Conservation (phyloP, 2,888 invertebrate genomes). For the Sinopyrophorus schimmeli region DNA sequence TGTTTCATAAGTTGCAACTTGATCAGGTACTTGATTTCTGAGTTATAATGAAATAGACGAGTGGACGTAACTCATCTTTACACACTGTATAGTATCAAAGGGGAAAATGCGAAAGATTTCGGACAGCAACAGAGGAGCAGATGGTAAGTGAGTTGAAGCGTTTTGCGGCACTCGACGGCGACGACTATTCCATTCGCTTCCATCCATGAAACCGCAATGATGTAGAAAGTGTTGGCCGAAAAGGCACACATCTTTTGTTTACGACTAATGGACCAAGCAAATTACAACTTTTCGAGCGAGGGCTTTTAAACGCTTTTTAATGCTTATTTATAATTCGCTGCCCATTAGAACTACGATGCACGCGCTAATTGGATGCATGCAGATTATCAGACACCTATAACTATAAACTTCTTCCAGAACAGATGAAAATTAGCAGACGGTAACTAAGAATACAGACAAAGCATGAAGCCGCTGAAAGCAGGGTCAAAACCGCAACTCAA, state of each 20-base stretch:
- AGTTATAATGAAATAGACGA: no score
- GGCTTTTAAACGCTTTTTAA: conserved; percentile 25
- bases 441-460: no score
- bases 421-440: no score
- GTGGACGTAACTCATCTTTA: no score
- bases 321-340: conserved; percentile 12
- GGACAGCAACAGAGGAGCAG: conserved; percentile 15
- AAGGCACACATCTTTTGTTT: conserved; percentile 40
- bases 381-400: no score
- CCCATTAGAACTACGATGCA: conserved; percentile 2
- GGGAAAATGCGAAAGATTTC: conserved; percentile 2
- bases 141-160: conserved; percentile 26
- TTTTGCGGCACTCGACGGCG: conserved; percentile 33
- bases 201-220: conserved; percentile 41
- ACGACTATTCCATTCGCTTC: conserved; percentile 32
- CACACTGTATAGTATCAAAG: no score
- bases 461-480: no score
- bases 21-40: no score
- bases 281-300: conserved; percentile 33
- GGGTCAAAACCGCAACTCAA: no score
- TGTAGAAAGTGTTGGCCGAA: conserved; percentile 31
- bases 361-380: conserved; percentile 7
- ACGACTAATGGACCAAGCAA: conserved; percentile 42
- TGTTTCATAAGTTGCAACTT: no score
- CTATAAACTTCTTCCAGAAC: no score